Evolutionary conservation across 2,888 invertebrate species (phyloP), one percentile per base, ranked within the genome.

Genomic region (Drosophila quinaria): DNA sequence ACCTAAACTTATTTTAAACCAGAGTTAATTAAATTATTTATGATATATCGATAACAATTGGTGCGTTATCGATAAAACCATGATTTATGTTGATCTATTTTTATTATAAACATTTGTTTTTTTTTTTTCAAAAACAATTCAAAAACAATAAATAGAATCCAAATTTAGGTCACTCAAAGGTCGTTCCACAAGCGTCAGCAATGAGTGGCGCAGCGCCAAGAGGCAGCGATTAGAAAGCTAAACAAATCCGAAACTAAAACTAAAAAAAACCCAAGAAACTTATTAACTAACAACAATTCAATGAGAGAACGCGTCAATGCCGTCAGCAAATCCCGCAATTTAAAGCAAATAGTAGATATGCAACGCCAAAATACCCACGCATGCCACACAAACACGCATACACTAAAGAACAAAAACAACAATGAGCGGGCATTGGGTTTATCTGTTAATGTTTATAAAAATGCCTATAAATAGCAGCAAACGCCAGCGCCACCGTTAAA

Each of bases 361-460:
- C 67, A 67, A 49, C 52, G 61, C 35, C 35, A 60, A 60, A 66
- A 58, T 46, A 46, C 65, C 65, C 65, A 66, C 65, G 65, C 65
- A 66, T 51, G 17, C 17, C 25, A 52, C 35, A 46, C 46, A 46
- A 13, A 52, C 35, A 42, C 47, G 33, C 37, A 10, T 22, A 39
- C 15, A 37, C 19, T 19, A 22, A 35, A 62, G 29, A 63, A 68
- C 37, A 69, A 69, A 29, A 65, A 61, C 46, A 63, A 59, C 54
- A 54, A 17, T 22, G 50, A 70, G 60, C 70, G 74, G 67, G 75
- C 74, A 72, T 70, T 77, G 47, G 63, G 84, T 77, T 84, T 87
- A 84, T 84, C 84, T 83, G 70, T 64, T 54, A 79, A 84, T 87
- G 84, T 84, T 84, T 84, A 87, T 87, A 71, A 81, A 79, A 87